A percentile compares a stretch with the other conserved stretches of the same genome.
These are phyloP conservation scores for Euclidia mi DNA, from an alignment of 2,888 invertebrate genomes.

Conservation along the genomic window DNA sequence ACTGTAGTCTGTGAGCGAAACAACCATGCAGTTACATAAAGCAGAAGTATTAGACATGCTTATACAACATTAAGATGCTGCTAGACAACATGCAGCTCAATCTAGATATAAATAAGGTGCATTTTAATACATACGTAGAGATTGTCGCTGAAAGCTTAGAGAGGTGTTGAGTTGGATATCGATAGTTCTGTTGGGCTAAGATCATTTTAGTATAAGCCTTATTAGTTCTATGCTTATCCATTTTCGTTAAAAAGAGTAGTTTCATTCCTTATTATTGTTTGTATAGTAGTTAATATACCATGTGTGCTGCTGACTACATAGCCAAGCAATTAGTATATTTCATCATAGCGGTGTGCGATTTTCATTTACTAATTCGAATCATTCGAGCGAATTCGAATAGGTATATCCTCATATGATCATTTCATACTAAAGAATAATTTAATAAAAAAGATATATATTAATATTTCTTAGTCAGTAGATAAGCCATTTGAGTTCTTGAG, in stretches of 20 bases:
- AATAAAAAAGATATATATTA: too few relatives aligned
- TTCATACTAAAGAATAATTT: too few relatives aligned
- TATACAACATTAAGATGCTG: slow-evolving; percentile 42
- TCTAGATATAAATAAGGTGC: slow-evolving; percentile 20
- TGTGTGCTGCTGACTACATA: slow-evolving; percentile 16
- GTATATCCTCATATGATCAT: too few relatives aligned
- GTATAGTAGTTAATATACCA: slow-evolving; percentile 15
- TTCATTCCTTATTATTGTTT: slow-evolving; percentile 3
- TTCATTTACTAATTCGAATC: too few relatives aligned
- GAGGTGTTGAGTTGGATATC: slow-evolving; percentile 16
- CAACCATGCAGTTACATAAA: slow-evolving; percentile 78
- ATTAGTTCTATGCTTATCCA: slow-evolving; percentile 13
- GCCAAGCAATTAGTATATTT: slow-evolving; percentile 21
- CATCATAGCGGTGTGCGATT: too few relatives aligned
- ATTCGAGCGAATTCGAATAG: too few relatives aligned
- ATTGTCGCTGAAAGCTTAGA: slow-evolving; percentile 24
- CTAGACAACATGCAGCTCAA: slow-evolving; percentile 39
- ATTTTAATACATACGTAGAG: slow-evolving; percentile 26
- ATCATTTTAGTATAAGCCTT: slow-evolving; percentile 40
- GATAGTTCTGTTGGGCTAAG: slow-evolving; percentile 9
- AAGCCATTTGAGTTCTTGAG: too few relatives aligned
- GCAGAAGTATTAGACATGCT: slow-evolving; percentile 73
- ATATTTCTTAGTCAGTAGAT: too few relatives aligned
- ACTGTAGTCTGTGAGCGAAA: slow-evolving; percentile 72
- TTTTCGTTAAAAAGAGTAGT: not conserved